Evolutionary conservation across 2,113 vertebrate genomes (phyloP), one percentile per base, ranked within the genome.

Genomic region (Ptilorrhoa leucosticta): DNA sequence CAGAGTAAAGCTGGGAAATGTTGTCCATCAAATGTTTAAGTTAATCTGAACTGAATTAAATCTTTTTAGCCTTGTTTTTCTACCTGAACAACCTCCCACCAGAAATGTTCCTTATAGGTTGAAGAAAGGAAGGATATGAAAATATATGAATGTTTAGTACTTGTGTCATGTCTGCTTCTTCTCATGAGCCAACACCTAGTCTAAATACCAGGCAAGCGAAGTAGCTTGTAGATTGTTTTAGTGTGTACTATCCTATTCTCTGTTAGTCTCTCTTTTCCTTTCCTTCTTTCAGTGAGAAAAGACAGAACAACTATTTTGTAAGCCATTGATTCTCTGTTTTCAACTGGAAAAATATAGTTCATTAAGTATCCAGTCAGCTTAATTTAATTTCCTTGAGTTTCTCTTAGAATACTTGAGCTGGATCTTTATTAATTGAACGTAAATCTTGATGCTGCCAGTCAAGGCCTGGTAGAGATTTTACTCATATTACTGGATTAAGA

Each of bases 11-110:
- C 4, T 60, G 45, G 30, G 81, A 91, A 93, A 26, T 23, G 35
- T 10, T 54, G 30, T 10, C 48, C 6, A 11, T 78, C 22, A 56
- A 73, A 78, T 45, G 3, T 42, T 65, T 73, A 60, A 64, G 30
- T 42, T 23, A 73, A 51, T 51, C 30, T 65, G 66, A 84, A 64
- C 3, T 4, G 4, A 81, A 77, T 63, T 31, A n/a, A 66, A 65
- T 35, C 0, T 14, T 58, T 45, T 23, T 19, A 17, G 4, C 7
- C 16, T 64, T 40, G 2, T n/a, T 84, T 64, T 71, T 27, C 35
- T 69, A 13, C 16, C 6, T 28, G 15, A 78, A 26, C 6, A 58
- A 9, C 1, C 1, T 0, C 6, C 31, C 6, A n/a, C 6, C 1
- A 24, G 8, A 73, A 45, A 40, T 20, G 7, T 10, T 81, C 10